Evolutionary conservation across 2,888 invertebrate genomes (phyloP), one percentile per base, ranked within the genome.

Genomic region (Melanargia galathea): DNA sequence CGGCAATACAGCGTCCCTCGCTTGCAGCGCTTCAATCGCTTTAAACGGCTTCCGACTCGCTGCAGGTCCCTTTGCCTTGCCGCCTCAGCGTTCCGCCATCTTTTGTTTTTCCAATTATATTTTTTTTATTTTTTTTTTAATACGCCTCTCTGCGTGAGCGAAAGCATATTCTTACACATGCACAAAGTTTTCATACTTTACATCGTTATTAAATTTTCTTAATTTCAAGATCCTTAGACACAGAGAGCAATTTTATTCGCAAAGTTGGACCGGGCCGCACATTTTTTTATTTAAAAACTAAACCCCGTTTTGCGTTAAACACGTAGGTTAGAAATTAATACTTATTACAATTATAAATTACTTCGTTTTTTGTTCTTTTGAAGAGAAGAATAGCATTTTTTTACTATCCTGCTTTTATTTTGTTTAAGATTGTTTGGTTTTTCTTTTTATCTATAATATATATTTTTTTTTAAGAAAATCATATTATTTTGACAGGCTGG

Each of bases 1-100:
- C 58, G 48, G 48, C 84, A 74, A 87, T 86, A 83, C 84, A 82
- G 80, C 80, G 75, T 77, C 83, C 82, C 84, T 80, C 76, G 64
- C 62, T 79, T 64, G 65, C 69, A 72, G 66, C 70, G 73, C 73
- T 73, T 69, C 70, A 70, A 74, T 73, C 74, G 75, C 73, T 72
- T 68, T 74, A 75, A 76, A 75, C 74, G 81, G 84, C 80, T 84
- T 82, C 84, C 85, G 81, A 86, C 86, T 86, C 83, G 87, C 84
- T 88, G 87, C 72, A 78, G 80, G 73, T 81, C 76, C 79, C 84
- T 87, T 87, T 85, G 82, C 85, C 72, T 20, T 78, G 80, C 80
- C 75, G 76, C 73, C 75, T 83, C 82, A 83, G 82, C 71, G 67
- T 68, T 71, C 76, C 76, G 77, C 78, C 74, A 75, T 77, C 81